Base-by-base conservation (phyloP, 2,888 invertebrate genomes). In the Lasioglossum pauxillum region DNA sequence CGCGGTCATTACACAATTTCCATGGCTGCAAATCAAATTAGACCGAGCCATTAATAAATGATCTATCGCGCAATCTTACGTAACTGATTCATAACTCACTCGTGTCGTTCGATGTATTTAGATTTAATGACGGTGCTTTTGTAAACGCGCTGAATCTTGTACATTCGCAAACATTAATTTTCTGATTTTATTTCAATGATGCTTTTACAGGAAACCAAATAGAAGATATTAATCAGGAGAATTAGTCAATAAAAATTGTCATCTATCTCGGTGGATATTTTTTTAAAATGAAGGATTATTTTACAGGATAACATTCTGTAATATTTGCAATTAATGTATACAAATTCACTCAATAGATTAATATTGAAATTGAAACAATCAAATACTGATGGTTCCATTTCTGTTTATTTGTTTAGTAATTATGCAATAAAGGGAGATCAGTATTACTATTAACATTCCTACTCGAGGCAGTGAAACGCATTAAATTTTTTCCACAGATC, bases 21-120 rank as follows among this genome's bases (percentile, higher is more conserved):
- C 12, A n/a, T 57, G 57, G 23, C n/a, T 19, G 77, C 35, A 14
- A 53, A 46, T 82, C 69, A 38, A 77, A 82, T 78, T 82, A 75
- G 74, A 60, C n/a, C 74, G 14, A 77, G 53, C 77, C 73, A 81
- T 82, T 82, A 82, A 82, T 78, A 82, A 82, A 75, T 74, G 46
- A 75, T 84, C 35, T 49, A 78, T 84, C 53, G 53, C 53, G 53
- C 75, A 41, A 14, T 12, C 35, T 82, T 82, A 23, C 60, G 75
- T 72, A 84, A 84, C 23, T 27, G n/a, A 46, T 72, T 78, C 84
- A 64, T 83, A 53, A 53, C 23, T 53, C 53, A 53, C 23, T 23
- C 53, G 23, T 23, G 53, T 53, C 23, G 23, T 23, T 53, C 53
- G 19, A 53, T 8, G 2, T 53, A 7, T 53, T 23, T 53, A 53